Evolutionary conservation across 2,113 vertebrate species (phyloP).

Genomic region (Oxyruncus cristatus): DNA sequence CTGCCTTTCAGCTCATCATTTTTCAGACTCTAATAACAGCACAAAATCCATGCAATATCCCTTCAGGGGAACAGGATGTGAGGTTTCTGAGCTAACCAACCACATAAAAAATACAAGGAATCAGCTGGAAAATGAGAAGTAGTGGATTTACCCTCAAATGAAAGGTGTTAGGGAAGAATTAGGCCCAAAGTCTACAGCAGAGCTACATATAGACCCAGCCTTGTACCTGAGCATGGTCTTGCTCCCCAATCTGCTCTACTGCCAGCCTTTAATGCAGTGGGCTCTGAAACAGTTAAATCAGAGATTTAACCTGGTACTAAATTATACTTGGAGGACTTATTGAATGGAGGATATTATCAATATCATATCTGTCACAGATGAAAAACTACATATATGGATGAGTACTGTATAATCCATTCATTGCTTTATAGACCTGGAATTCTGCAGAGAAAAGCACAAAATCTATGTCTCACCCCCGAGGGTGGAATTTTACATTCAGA

Average conservation of each 20-base stretch:
- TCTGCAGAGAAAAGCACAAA: not conserved
- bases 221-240: not conserved
- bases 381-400: conserved; percentile 11
- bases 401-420: not conserved
- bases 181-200: not conserved
- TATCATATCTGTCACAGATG: conserved; percentile 22
- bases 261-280: not conserved
- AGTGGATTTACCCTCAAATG: not conserved
- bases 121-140: not conserved
- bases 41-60: not conserved
- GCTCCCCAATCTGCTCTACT: not conserved
- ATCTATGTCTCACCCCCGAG: not conserved
- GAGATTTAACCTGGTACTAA: not conserved
- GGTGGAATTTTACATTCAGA: conserved; percentile 24
- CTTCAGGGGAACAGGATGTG: accelerated
- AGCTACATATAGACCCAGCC: not conserved
- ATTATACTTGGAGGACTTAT: conserved; percentile 5
- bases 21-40: not conserved
- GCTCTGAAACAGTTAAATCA: conserved; percentile 12
- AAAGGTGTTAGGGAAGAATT: not conserved
- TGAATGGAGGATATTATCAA: conserved; percentile 9
- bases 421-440: not conserved
- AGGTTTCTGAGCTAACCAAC: not conserved
- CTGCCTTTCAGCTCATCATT: not conserved
- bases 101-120: not conserved